A percentile compares a stretch with the other conserved stretches of the same genome.
These are phyloP conservation scores for Brachypodius melanocephalos DNA, from an alignment of 2,113 vertebrate species.

Conservation along the genomic window DNA sequence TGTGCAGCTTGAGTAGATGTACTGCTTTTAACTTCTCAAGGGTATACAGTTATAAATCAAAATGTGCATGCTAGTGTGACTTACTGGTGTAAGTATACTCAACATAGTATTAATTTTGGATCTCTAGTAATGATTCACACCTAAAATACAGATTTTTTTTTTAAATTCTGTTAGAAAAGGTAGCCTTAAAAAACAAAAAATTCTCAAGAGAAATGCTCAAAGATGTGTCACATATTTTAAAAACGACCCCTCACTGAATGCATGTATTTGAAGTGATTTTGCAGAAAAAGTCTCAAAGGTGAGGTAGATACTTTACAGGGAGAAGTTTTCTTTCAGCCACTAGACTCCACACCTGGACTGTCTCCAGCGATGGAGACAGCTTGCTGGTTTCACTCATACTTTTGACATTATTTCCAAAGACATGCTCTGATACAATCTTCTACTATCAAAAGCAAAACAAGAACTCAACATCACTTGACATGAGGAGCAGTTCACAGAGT, in stretches of 20 bases:
- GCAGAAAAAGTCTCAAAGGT: background rate
- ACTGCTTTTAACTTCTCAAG: background rate
- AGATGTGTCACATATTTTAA: background rate
- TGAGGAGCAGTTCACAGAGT: background rate
- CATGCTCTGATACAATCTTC: background rate
- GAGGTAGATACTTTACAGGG: background rate
- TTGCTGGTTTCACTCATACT: background rate
- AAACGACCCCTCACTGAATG: background rate
- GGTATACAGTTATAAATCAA: background rate
- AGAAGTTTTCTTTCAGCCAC: background rate
- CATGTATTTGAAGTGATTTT: background rate
- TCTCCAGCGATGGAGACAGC: background rate
- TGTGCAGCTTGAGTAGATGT: background rate
- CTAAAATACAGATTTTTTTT: background rate
- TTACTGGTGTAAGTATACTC: background rate
- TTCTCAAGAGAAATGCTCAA: background rate
- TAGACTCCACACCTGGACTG: background rate
- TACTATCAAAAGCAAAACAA: background rate
- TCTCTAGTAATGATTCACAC: background rate
- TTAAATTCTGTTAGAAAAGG: background rate
- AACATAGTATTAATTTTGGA: background rate
- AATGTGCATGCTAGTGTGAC: fast-evolving
- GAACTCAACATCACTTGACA: background rate
- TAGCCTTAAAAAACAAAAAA: background rate
- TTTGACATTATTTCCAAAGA: background rate